Evolutionary conservation across 2,888 invertebrate species (phyloP), one percentile per base, ranked within the genome.

Genomic region (Agrilus cyanescens): DNA sequence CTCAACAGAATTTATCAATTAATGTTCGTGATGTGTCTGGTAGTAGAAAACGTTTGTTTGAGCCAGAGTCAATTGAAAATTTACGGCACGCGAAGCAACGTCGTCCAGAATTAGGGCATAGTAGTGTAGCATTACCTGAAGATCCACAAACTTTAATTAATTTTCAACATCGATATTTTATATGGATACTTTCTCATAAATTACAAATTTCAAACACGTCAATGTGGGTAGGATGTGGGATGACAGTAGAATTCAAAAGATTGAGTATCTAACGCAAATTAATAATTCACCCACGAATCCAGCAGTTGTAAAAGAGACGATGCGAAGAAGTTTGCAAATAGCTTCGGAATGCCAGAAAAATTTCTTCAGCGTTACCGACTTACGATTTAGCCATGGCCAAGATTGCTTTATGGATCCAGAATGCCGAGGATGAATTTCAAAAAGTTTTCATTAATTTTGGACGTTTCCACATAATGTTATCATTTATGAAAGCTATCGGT

Each of bases 381-480:
- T n/a, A n/a, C n/a, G n/a, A n/a, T n/a, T n/a, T n/a, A n/a, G 52
- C 52, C 14, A 51, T 52, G 16, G 50, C 50, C 15, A 54, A 50
- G 40, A 45, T 53, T 15, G 51, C 52, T 33, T 38, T 53, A 10
- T 38, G 40, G 42, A 49, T 53, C 16, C 52, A 53, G 43, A 5
- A 3, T 4, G 5, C 18, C 3, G 18, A 18, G 5, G 18, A 3
- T 18, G 5, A 18, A 18, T 18, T 18, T 18, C 48, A 53, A 42
- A 43, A 42, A 32, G 33, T 49, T 39, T 57, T 57, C 30, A 55
- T 57, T 37, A 45, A 56, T 34, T 46, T 55, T 12, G 57, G 55
- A 37, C 31, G 48, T 29, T 57, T 57, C 38, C 55, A 57, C 35
- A 51, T 57, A 20, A 49, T 51, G 49, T 39, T 57, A 44, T 46